These are phyloP conservation scores for Glandiceps talaboti DNA, from an alignment of 53 echinoderm and acorn worm genomes.

Conservation along the genomic window DNA sequence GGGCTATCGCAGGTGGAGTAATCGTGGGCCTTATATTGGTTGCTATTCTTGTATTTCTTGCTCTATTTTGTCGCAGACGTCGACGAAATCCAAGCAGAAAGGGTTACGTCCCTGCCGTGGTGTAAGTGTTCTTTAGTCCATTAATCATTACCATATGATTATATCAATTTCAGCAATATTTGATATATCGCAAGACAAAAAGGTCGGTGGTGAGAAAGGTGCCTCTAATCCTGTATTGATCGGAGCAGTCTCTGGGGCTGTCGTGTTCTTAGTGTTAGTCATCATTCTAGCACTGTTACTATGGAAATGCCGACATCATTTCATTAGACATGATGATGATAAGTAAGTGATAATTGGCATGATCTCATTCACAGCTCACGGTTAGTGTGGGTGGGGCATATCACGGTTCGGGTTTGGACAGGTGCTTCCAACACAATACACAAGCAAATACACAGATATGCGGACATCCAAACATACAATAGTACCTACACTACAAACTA, in stretches of 20 bases:
- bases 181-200: background rate
- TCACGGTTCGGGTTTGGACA: too few relatives aligned
- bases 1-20: background rate
- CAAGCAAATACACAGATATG: too few relatives aligned
- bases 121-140: background rate
- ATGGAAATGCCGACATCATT: background rate
- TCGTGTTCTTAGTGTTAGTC: background rate
- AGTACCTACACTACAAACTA: too few relatives aligned
- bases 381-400: too few relatives aligned
- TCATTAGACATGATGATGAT: too few relatives aligned
- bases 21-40: background rate
- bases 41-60: background rate
- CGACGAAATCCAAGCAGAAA: background rate
- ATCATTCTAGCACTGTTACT: background rate
- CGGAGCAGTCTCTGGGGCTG: background rate
- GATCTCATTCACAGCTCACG: too few relatives aligned
- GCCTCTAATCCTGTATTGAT: background rate
- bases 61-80: background rate
- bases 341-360: background rate
- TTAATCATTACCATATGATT: too few relatives aligned
- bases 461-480: too few relatives aligned
- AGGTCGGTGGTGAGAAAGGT: background rate
- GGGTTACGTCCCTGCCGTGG: background rate
- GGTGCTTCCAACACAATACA: too few relatives aligned
- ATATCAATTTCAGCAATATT: background rate